These are phyloP conservation scores for Hymenochirus boettgeri DNA, from an alignment of 2,113 vertebrate species.

Conservation along the genomic window DNA sequence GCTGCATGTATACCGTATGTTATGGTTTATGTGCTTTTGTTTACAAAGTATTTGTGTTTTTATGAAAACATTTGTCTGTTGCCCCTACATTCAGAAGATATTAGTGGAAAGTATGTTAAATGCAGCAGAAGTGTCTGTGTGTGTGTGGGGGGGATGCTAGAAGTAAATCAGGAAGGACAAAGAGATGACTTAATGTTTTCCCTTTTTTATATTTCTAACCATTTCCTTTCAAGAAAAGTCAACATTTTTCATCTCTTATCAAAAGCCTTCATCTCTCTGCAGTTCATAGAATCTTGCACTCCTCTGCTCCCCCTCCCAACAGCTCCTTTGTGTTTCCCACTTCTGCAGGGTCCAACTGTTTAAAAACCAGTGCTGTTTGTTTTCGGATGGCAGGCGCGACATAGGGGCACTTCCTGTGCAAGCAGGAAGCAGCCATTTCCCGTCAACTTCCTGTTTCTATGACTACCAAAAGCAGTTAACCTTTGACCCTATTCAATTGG, in stretches of 20 bases:
- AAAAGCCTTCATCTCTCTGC: conserved; percentile 25
- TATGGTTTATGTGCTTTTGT: no score
- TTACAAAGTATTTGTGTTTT: no score
- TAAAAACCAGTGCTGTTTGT: conserved; percentile 35
- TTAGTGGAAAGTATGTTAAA: conserved; percentile 15
- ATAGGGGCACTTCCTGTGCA: conserved; percentile 40
- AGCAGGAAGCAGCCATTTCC: conserved; percentile 42
- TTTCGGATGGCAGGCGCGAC: conserved; percentile 41
- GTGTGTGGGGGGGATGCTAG: not conserved
- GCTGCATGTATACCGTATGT: no score
- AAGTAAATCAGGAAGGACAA: conserved; percentile 30
- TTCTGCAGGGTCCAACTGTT: conserved; percentile 17
- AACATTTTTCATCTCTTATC: conserved; percentile 32
- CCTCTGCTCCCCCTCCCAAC: conserved; percentile 10
- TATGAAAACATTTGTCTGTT: no score
- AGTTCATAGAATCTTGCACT: conserved; percentile 11
- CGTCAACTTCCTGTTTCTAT: conserved; percentile 38
- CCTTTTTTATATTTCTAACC: conserved; percentile 22
- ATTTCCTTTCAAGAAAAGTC: conserved; percentile 37
- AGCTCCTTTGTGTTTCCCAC: conserved; percentile 25
- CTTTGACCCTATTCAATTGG: conserved; percentile 28
- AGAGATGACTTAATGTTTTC: conserved; percentile 35
- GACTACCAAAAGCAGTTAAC: conserved; percentile 32
- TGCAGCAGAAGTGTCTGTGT: not conserved
- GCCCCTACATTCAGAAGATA: not conserved